Evolutionary conservation across 2,888 invertebrate species (phyloP).

Genomic region (Himalopsyche tibetana): DNA sequence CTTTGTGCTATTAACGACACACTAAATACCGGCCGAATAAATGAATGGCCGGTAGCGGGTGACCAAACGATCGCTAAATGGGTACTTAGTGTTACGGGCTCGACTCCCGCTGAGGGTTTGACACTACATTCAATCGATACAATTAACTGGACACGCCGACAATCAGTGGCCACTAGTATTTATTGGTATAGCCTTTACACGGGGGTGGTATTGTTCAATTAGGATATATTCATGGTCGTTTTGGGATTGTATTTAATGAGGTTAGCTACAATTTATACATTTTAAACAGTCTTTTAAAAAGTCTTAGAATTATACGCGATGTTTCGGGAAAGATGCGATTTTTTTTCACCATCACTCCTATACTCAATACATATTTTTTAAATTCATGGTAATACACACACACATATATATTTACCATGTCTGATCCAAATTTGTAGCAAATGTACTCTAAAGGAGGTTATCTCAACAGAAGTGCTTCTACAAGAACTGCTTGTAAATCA

Average conservation of each 20-base stretch:
- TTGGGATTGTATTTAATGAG: not conserved
- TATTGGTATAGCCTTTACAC: not conserved
- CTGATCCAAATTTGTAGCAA: too few species aligned
- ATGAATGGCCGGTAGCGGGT: slow-evolving; percentile 18
- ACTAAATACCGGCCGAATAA: slow-evolving; percentile 12
- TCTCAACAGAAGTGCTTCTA: too few species aligned
- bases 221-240: not conserved
- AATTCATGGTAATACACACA: too few species aligned
- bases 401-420: too few species aligned
- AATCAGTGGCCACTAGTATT: not conserved
- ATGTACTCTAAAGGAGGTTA: too few species aligned
- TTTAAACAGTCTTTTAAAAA: too few species aligned
- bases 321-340: too few species aligned
- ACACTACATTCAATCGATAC: slow-evolving; percentile 47
- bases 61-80: slow-evolving; percentile 34
- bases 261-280: too few species aligned
- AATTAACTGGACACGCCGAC: slow-evolving; percentile 11
- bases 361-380: too few species aligned
- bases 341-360: too few species aligned
- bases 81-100: slow-evolving; percentile 3
- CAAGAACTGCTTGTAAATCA: too few species aligned
- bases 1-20: slow-evolving; percentile 1
- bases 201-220: slow-evolving; percentile 23
- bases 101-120: slow-evolving; percentile 45
- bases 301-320: too few species aligned